These are phyloP conservation scores for Leptinotarsa texana DNA, from an alignment of 1,140 invertebrate genomes.

Conservation along the genomic window DNA sequence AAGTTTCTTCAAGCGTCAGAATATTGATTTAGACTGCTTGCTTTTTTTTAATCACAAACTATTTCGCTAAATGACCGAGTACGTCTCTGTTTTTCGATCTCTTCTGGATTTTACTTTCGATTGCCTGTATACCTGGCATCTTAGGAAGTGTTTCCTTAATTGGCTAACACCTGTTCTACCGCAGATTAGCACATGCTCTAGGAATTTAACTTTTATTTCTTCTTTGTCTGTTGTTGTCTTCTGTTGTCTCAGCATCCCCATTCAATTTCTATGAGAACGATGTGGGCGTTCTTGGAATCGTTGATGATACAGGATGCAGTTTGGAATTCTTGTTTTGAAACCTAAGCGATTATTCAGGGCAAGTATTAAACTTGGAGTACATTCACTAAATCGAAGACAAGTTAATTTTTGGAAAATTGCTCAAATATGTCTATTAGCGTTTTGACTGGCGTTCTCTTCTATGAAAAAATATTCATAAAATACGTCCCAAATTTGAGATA, in stretches of 20 bases:
- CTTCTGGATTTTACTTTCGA: constrained; percentile 23
- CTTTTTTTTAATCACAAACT: too few relatives aligned
- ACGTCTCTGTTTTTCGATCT: not conserved
- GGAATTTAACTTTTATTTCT: constrained; percentile 21
- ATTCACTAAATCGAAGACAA: too few relatives aligned
- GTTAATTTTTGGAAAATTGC: too few relatives aligned
- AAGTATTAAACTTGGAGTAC: too few relatives aligned
- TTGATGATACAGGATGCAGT: not conserved
- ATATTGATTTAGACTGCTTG: too few relatives aligned
- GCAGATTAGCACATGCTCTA: constrained; percentile 22
- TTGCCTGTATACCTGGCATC: constrained; percentile 7
- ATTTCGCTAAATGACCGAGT: not conserved
- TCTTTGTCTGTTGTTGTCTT: constrained; percentile 10
- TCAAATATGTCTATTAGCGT: too few relatives aligned
- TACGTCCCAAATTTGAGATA: too few relatives aligned
- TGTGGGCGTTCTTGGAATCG: constrained; percentile 1
- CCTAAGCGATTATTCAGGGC: too few relatives aligned
- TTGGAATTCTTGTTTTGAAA: not conserved
- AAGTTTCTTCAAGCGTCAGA: too few relatives aligned
- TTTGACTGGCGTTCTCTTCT: too few relatives aligned
- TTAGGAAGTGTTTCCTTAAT: constrained; percentile 26
- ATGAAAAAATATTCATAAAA: too few relatives aligned
- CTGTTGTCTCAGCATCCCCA: constrained; percentile 5
- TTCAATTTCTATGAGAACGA: not conserved
- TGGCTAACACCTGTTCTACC: constrained; percentile 21